Percentiles rank a stretch among this genome's conserved stretches.
Conservation (phyloP, 2,888 invertebrate species). For the Hemistola chrysoprasaria region DNA sequence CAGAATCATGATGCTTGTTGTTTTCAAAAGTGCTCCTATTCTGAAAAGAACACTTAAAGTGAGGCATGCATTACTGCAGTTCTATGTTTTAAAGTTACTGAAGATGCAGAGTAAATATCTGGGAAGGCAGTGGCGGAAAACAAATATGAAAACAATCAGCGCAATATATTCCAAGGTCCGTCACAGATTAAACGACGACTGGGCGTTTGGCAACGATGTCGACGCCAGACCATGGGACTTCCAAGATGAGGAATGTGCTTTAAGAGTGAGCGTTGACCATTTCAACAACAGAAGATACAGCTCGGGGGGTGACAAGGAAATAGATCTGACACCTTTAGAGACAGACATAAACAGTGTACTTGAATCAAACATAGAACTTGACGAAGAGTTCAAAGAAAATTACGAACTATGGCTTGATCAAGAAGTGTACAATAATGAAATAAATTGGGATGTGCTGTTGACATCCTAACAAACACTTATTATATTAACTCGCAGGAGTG, state of each 20-base stretch:
- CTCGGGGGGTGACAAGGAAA: slow-evolving; percentile 75
- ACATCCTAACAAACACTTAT: slow-evolving; percentile 45
- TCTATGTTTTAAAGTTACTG: slow-evolving; percentile 97
- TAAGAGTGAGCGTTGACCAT: slow-evolving; percentile 96
- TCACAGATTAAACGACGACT: slow-evolving; percentile 98
- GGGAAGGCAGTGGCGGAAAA: slow-evolving; percentile 99
- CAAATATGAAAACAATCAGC: slow-evolving; percentile 99
- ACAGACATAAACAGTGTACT: slow-evolving; percentile 92
- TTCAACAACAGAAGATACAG: slow-evolving; percentile 97
- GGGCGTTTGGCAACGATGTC: slow-evolving; percentile 99
- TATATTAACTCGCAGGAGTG: slow-evolving; percentile 7
- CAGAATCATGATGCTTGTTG: slow-evolving; percentile 99
- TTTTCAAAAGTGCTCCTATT: slow-evolving; percentile 99
- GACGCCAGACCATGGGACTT: slow-evolving; percentile 99
- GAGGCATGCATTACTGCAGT: slow-evolving; percentile 97
- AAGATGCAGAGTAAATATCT: slow-evolving; percentile 99
- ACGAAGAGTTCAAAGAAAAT: slow-evolving; percentile 95
- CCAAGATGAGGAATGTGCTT: slow-evolving; percentile 97
- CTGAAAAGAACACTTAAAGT: slow-evolving; percentile 97
- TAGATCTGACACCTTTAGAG: slow-evolving; percentile 86
- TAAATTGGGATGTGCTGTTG: slow-evolving; percentile 87
- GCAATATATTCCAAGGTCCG: slow-evolving; percentile 99
- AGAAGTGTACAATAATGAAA: slow-evolving; percentile 95
- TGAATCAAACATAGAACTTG: slow-evolving; percentile 90
- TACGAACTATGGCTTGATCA: slow-evolving; percentile 98